phyloP scores from a whole-genome alignment of 2,797 vertebrate species.

The Enteromius paludinosus region DNA sequence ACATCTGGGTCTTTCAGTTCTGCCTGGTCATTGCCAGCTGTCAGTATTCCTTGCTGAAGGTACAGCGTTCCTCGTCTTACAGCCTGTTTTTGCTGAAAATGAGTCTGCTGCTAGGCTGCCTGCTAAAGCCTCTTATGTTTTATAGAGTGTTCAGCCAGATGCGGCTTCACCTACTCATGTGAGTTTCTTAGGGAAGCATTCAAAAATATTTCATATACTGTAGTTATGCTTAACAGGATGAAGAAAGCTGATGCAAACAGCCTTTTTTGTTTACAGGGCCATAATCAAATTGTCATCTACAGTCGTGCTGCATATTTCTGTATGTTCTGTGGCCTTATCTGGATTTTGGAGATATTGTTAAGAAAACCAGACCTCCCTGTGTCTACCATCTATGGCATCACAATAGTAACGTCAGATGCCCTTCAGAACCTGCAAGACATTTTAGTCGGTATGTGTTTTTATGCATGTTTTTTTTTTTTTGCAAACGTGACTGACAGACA shows the following conservation, averaged over 20 bases:
- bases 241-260: not conserved
- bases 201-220: not conserved
- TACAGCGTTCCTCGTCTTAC: constrained; percentile 61
- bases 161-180: constrained; percentile 97
- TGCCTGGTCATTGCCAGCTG: constrained; percentile 97
- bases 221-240: not conserved
- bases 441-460: constrained; percentile 82
- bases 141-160: constrained; percentile 96
- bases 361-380: constrained; percentile 83
- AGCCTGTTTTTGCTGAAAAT: not conserved
- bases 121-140: constrained; percentile 59
- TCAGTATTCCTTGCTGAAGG: constrained; percentile 97
- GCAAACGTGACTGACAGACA: not conserved
- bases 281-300: constrained; percentile 96
- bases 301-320: constrained; percentile 97
- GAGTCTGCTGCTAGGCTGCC: not conserved
- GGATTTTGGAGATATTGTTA: constrained; percentile 90
- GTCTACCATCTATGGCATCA: constrained; percentile 88
- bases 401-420: constrained; percentile 84
- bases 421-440: constrained; percentile 84
- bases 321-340: constrained; percentile 92
- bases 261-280: constrained; percentile 80
- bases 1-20: constrained; percentile 93
- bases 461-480: no score
- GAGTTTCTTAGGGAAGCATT: constrained; percentile 72